Percentiles rank a stretch among this genome's conserved stretches.
phyloP scores from a whole-genome alignment of 2,797 vertebrate species.

The Danio jaintianensis region DNA sequence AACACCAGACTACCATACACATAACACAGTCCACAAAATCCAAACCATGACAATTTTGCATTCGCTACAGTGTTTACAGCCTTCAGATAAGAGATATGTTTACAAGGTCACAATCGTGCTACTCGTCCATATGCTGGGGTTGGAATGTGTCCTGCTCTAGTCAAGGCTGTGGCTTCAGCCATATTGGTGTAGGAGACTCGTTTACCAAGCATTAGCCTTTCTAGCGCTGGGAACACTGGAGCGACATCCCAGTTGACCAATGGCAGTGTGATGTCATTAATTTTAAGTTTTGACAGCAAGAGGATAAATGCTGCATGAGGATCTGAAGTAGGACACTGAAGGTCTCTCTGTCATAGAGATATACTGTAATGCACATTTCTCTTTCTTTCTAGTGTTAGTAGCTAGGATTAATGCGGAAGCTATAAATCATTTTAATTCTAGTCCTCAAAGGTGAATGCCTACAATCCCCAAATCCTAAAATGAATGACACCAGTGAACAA shows the following conservation, averaged over 20 bases:
- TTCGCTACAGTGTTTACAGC: background rate
- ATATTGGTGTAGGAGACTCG: conserved; percentile 39
- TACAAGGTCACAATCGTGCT: conserved; percentile 49
- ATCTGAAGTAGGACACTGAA: conserved; percentile 55
- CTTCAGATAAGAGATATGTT: background rate
- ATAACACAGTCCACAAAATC: too few species aligned
- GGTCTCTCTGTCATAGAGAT: conserved; percentile 72
- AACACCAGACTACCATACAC: too few species aligned
- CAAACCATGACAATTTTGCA: too few species aligned
- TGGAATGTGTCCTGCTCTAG: conserved; percentile 48
- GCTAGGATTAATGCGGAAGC: conserved; percentile 64
- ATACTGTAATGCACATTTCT: conserved; percentile 66
- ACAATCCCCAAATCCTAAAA: conserved; percentile 15
- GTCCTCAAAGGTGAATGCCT: conserved; percentile 7
- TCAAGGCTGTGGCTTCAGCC: conserved; percentile 40
- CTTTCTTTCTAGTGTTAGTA: conserved; percentile 63
- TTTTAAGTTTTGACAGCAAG: conserved; percentile 62
- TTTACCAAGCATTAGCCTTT: conserved; percentile 61
- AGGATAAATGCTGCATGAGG: conserved; percentile 54
- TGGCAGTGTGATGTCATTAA: conserved; percentile 60
- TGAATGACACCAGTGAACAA: background rate
- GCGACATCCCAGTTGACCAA: conserved; percentile 61
- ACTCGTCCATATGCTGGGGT: conserved; percentile 56
- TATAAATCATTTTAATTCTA: conserved; percentile 71
- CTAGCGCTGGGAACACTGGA: conserved; percentile 59